Percentiles rank a stretch among this genome's conserved stretches.
phyloP scores from a whole-genome alignment of 2,888 invertebrate species.

The Ptychoptera contaminata region DNA sequence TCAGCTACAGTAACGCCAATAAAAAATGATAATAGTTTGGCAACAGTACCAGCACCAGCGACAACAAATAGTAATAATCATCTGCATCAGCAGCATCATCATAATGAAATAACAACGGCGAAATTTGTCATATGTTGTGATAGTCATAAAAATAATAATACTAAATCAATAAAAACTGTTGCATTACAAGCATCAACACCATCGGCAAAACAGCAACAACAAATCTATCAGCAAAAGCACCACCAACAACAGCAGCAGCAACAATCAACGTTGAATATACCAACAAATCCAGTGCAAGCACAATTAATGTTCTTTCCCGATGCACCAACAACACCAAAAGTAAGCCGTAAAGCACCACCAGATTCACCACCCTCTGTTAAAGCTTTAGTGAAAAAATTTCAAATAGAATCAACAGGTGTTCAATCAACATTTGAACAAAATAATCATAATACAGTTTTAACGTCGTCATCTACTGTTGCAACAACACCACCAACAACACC shows the following conservation, averaged over 20 bases:
- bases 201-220: slow-evolving; percentile 8
- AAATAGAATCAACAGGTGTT: slow-evolving; percentile 18
- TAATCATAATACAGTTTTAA: not conserved
- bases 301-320: slow-evolving; percentile 37
- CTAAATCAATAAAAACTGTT: not conserved
- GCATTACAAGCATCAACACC: slow-evolving; percentile 9
- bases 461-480: slow-evolving; percentile 1
- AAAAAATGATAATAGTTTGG: slow-evolving; percentile 5
- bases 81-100: slow-evolving; percentile 4
- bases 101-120: not conserved
- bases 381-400: slow-evolving; percentile 30
- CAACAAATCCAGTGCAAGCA: slow-evolving; percentile 7
- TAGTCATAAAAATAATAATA: not conserved
- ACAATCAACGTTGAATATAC: slow-evolving; percentile 14
- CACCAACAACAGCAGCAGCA: slow-evolving; percentile 15
- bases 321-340: slow-evolving; percentile 50
- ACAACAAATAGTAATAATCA: slow-evolving; percentile 10
- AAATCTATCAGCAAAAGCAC: slow-evolving; percentile 7
- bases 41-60: slow-evolving; percentile 9
- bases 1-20: slow-evolving; percentile 13
- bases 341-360: slow-evolving; percentile 42
- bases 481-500: slow-evolving; percentile 9
- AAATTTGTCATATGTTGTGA: not conserved
- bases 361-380: slow-evolving; percentile 35
- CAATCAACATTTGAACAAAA: slow-evolving; percentile 6